These are phyloP conservation scores for Gasteruption jaculator DNA, from an alignment of 2,888 invertebrate genomes.

Conservation along the genomic window DNA sequence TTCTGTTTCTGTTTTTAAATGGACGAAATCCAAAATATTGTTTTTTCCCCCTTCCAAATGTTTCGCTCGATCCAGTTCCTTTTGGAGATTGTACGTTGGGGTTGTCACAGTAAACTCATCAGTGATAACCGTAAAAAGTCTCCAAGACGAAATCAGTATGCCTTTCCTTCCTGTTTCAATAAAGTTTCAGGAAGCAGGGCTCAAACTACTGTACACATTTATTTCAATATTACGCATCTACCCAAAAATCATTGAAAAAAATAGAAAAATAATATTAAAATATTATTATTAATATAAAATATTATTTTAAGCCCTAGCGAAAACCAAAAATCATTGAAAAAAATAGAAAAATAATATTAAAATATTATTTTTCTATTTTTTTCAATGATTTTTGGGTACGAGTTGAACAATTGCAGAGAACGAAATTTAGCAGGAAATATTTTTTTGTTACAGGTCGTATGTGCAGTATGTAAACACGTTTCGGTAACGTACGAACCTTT, in stretches of 20 bases:
- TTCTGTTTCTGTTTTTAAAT: too few species aligned
- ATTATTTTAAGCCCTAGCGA: neutral
- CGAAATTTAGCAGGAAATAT: neutral
- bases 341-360: constrained; percentile 3
- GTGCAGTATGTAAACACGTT: constrained; percentile 58
- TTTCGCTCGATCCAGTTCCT: neutral
- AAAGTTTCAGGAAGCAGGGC: constrained; percentile 25
- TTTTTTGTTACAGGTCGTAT: constrained; percentile 55
- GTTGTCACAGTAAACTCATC: constrained; percentile 20
- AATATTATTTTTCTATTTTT: neutral
- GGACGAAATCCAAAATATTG: neutral
- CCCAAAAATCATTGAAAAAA: neutral
- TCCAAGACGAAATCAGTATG: constrained; percentile 35
- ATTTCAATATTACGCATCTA: neutral
- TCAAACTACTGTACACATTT: constrained; percentile 29
- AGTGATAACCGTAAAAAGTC: constrained; percentile 25
- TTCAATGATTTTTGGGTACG: neutral
- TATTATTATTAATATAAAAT: constrained; percentile 5
- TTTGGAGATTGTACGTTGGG: constrained; percentile 27
- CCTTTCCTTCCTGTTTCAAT: constrained; percentile 33
- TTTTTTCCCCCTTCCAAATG: neutral
- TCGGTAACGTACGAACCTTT: constrained; percentile 65
- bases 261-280: neutral
- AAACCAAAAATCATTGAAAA: neutral
- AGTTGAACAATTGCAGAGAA: constrained; percentile 13